Conservation (phyloP, 2,888 invertebrate species). For the Drosophila melanocephala region DNA sequence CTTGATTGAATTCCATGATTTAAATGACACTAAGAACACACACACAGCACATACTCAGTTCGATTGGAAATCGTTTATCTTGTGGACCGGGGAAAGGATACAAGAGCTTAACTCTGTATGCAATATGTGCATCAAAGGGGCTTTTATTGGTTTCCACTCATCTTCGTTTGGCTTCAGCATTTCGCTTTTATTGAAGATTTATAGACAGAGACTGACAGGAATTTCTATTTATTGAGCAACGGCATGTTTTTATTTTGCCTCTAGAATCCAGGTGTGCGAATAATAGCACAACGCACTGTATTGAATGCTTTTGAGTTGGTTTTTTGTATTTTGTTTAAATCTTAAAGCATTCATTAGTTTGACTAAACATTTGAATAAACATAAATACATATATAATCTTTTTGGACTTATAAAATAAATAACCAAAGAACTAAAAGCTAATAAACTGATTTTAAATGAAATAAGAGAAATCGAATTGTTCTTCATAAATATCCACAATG, state of each 20-base stretch:
- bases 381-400: background rate
- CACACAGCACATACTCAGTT: background rate
- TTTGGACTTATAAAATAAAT: background rate
- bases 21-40: background rate
- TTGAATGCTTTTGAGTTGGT: background rate
- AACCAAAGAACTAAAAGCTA: background rate
- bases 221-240: constrained; percentile 14
- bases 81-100: background rate
- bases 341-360: background rate
- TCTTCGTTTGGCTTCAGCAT: constrained; percentile 17
- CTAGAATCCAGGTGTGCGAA: background rate
- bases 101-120: constrained; percentile 8
- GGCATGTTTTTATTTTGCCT: background rate
- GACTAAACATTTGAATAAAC: background rate
- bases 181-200: background rate
- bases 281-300: background rate
- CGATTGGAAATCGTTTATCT: constrained; percentile 4
- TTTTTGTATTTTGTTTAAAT: background rate
- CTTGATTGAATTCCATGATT: background rate
- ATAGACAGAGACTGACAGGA: background rate
- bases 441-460: background rate
- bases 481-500: background rate
- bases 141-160: constrained; percentile 23
- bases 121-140: constrained; percentile 23
- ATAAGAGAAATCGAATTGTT: background rate